A percentile compares a stretch with the other conserved stretches of the same genome.
phyloP scores from a whole-genome alignment of 2,797 vertebrate species.

The Valencia hispanica region DNA sequence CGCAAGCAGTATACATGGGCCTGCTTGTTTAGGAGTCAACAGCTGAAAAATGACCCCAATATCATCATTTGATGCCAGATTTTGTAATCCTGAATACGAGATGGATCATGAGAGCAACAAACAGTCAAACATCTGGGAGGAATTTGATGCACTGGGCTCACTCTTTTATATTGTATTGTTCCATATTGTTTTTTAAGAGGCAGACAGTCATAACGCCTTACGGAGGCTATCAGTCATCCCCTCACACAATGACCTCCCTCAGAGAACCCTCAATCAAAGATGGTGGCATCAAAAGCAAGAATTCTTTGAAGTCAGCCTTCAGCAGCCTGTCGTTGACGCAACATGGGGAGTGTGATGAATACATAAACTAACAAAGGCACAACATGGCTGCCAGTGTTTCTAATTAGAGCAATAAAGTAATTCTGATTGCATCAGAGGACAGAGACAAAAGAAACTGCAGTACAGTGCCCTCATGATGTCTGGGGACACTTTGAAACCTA shows the following conservation, averaged over 20 bases:
- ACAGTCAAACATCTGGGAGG: constrained; percentile 25
- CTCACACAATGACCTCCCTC: constrained; percentile 36
- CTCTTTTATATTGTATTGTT: constrained; percentile 12
- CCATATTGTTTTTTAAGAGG: constrained; percentile 36
- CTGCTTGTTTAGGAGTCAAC: constrained; percentile 25
- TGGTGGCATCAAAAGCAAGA: constrained; percentile 45
- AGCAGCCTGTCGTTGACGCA: constrained; percentile 46
- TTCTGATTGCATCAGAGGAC: constrained; percentile 45
- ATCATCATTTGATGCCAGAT: constrained; percentile 32
- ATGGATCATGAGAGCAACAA: constrained; percentile 14
- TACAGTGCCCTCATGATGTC: constrained; percentile 1
- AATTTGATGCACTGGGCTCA: constrained; percentile 1
- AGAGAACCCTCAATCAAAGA: constrained; percentile 62
- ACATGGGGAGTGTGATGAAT: constrained; percentile 48
- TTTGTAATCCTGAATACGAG: constrained; percentile 10
- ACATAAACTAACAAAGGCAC: constrained; percentile 50
- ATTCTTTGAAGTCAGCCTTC: constrained; percentile 63
- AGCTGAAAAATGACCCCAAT: constrained; percentile 40
- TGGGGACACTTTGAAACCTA: constrained; percentile 5
- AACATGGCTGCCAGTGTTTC: constrained; percentile 47
- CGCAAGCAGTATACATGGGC: constrained; percentile 20
- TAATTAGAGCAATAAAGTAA: constrained; percentile 61
- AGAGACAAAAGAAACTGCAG: constrained; percentile 36
- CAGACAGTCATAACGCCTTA: constrained; percentile 35
- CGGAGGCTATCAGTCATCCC: constrained; percentile 51